Conservation (phyloP, 2,797 vertebrate genomes). For the Chelon auratus region DNA sequence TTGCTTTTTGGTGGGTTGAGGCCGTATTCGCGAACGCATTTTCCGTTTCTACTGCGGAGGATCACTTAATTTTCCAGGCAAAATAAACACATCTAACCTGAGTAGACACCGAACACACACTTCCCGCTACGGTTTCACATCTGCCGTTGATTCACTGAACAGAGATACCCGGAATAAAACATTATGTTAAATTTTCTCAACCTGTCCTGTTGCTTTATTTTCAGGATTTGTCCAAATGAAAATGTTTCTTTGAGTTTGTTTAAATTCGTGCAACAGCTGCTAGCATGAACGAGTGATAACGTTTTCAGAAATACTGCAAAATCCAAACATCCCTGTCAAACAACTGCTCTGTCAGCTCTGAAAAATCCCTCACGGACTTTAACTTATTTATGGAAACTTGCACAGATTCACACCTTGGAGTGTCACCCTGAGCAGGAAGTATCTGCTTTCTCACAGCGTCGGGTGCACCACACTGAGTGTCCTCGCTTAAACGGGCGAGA, state of each 20-base stretch:
- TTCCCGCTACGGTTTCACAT: slow-evolving; percentile 6
- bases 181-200: too few species aligned
- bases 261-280: neutral
- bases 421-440: slow-evolving; percentile 21
- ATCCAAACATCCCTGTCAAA: slow-evolving; percentile 12
- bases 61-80: slow-evolving; percentile 30
- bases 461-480: neutral
- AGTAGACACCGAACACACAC: slow-evolving; percentile 14
- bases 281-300: neutral
- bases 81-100: slow-evolving; percentile 27
- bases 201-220: too few species aligned
- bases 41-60: slow-evolving; percentile 13
- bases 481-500: slow-evolving; percentile 11
- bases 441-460: slow-evolving; percentile 7
- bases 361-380: slow-evolving; percentile 6
- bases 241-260: neutral
- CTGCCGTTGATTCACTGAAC: slow-evolving; percentile 16
- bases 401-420: slow-evolving; percentile 7
- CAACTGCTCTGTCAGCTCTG: slow-evolving; percentile 7
- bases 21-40: slow-evolving; percentile 20
- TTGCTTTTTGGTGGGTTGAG: slow-evolving; percentile 5
- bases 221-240: too few species aligned
- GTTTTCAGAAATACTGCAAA: neutral
- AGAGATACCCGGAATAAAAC: neutral
- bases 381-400: slow-evolving; percentile 25